Conservation (phyloP, 2,113 vertebrate species). For the Manacus vitellinus region DNA sequence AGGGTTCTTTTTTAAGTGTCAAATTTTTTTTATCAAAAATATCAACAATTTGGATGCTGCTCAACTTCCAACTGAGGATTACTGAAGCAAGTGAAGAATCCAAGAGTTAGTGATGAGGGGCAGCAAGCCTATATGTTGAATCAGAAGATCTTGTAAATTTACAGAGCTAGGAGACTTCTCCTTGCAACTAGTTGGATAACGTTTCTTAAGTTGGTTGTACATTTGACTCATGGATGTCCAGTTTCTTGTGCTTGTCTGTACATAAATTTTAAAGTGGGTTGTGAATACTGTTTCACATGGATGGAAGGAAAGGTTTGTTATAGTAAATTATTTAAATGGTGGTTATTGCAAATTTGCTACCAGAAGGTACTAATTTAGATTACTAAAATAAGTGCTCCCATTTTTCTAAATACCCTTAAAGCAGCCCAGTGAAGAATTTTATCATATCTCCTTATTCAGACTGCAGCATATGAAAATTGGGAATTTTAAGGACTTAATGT, state of each 20-base stretch:
- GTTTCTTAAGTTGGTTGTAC: constrained; percentile 61
- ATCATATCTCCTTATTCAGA: constrained; percentile 35
- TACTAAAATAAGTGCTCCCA: constrained; percentile 30
- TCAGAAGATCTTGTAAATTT: constrained; percentile 53
- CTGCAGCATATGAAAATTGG: constrained; percentile 36
- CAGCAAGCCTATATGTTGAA: constrained; percentile 33
- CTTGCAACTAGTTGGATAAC: constrained; percentile 57
- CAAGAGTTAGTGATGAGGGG: constrained; percentile 19
- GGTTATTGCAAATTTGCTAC: constrained; percentile 43
- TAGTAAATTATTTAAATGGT: constrained; percentile 54
- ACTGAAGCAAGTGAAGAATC: constrained; percentile 45
- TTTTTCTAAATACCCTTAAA: constrained; percentile 49
- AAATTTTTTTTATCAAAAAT: constrained; percentile 57
- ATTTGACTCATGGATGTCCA: constrained; percentile 70
- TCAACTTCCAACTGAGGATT: constrained; percentile 43
- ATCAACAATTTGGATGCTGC: constrained; percentile 57
- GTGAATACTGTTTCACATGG: constrained; percentile 72
- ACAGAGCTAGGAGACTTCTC: constrained; percentile 50
- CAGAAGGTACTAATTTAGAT: constrained; percentile 23
- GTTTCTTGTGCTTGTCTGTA: constrained; percentile 77
- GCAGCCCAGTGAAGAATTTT: constrained; percentile 37
- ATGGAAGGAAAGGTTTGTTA: constrained; percentile 58
- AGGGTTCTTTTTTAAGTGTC: constrained; percentile 70
- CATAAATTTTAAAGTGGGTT: constrained; percentile 68
- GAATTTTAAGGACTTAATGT: constrained; percentile 74